A percentile compares a stretch with the other conserved stretches of the same genome.
phyloP scores from a whole-genome alignment of 1,140 invertebrate species.

The Medauroidea extradentata region DNA sequence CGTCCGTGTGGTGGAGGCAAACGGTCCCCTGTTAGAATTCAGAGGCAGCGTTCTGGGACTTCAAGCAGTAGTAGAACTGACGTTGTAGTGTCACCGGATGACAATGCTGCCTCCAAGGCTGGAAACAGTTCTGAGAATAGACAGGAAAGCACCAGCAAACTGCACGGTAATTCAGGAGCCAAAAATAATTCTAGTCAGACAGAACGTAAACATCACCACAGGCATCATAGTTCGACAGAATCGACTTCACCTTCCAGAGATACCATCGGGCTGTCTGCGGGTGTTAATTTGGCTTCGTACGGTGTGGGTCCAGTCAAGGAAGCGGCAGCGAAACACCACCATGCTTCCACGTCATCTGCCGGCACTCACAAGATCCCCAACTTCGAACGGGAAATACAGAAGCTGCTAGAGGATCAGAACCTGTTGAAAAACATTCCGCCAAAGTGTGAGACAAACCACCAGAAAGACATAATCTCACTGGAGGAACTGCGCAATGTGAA shows the following conservation, averaged over 20 bases:
- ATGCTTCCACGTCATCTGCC: neutral
- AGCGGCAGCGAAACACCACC: constrained; percentile 5
- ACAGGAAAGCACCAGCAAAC: constrained; percentile 23
- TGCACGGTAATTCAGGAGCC: constrained; percentile 47
- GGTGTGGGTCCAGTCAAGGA: neutral
- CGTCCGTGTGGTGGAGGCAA: constrained; percentile 18
- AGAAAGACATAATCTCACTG: constrained; percentile 41
- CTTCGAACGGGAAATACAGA: constrained; percentile 68
- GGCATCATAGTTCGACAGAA: too few species aligned
- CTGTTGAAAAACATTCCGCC: constrained; percentile 53
- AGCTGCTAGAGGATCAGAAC: constrained; percentile 65
- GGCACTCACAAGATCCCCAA: constrained; percentile 39
- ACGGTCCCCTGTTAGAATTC: constrained; percentile 1
- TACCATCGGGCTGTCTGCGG: neutral
- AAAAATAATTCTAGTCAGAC: constrained; percentile 60
- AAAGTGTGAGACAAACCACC: constrained; percentile 51
- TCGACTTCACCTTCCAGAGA: neutral
- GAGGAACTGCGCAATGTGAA: constrained; percentile 36
- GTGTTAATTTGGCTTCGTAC: neutral
- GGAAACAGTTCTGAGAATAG: neutral
- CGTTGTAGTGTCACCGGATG: constrained; percentile 3
- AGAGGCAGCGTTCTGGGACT: neutral
- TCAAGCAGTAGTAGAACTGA: neutral
- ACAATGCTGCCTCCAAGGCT: neutral
- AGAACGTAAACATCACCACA: constrained; percentile 46